Evolutionary conservation across 2,113 vertebrate species (phyloP), one percentile per base, ranked within the genome.

Genomic region (Butorides virescens): DNA sequence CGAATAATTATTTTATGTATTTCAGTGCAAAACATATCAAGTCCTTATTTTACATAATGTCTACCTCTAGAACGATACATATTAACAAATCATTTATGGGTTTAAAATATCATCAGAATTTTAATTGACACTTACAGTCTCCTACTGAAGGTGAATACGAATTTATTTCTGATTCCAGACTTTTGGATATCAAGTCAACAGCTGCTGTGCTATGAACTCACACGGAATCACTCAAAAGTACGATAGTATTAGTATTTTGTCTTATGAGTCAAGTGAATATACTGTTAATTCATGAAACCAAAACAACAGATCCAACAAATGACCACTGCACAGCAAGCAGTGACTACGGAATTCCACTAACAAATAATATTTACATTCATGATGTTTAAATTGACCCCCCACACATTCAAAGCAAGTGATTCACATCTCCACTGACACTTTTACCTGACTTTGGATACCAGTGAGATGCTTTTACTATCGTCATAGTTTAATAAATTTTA

Each of bases 261-360:
- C 20, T 88, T 86, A 44, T 12, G 30, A 93, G 71, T 80, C 93
- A 93, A 95, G 89, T 92, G 93, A 95, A 89, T 91, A 93, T 75
- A 89, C 65, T 94, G 85, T 94, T 97, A 92, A 95, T 86, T 80
- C 80, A 91, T 26, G 70, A 92, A 95, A 95, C 36, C 89, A 95
- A 97, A 97, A 95, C 63, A 95, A 95, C 56, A 91, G 79, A 96
- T 97, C 90, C 76, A 93, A 75, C 26, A 82, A 30, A 93, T 67
- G 76, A 96, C 55, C 14, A 13, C 63, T 77, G 79, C 75, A 65
- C 86, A 92, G 82, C 90, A 80, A 94, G 86, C 20, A 55, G 55
- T 27, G 53, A 93, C 68, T 80, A 84, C 0, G 9, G 62, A 88
- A 93, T 93, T 90, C 65, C 59, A 94, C 59, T 76, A 92, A 73